These are phyloP conservation scores for Micromys minutus DNA, from an alignment of 2,113 vertebrate genomes.

Conservation along the genomic window DNA sequence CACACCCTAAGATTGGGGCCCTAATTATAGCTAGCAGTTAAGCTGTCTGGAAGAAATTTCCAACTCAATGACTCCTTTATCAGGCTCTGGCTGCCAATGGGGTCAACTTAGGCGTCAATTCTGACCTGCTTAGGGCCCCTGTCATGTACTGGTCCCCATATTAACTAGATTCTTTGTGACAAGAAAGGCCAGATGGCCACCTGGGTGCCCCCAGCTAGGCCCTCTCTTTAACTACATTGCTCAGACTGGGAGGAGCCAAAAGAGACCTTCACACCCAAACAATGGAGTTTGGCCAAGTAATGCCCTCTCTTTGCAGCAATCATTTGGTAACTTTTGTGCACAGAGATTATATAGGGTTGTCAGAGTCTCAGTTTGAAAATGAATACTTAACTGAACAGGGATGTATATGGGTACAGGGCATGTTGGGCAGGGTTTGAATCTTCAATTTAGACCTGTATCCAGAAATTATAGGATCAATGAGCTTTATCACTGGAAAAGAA, in stretches of 20 bases:
- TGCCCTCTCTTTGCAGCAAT: neutral
- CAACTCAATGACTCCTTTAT: conserved; percentile 70
- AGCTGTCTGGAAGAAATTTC: conserved; percentile 79
- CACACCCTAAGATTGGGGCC: neutral
- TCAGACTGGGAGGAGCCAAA: conserved; percentile 20
- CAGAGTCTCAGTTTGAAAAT: conserved; percentile 9
- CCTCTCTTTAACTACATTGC: neutral
- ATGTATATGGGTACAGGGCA: neutral
- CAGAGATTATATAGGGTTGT: neutral
- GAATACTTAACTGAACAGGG: neutral
- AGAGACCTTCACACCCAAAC: neutral
- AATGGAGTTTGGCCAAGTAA: neutral
- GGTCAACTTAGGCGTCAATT: conserved; percentile 80
- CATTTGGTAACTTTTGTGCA: neutral
- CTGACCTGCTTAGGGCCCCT: conserved; percentile 56
- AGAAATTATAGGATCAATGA: conserved; percentile 6
- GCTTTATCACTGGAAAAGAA: conserved; percentile 9
- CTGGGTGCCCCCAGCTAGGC: conserved; percentile 34
- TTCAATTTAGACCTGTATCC: neutral
- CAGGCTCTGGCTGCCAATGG: conserved; percentile 68
- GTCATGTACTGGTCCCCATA: neutral
- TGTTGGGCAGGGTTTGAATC: neutral
- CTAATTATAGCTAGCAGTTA: conserved; percentile 82
- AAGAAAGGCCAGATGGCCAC: conserved; percentile 7
- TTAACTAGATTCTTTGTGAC: conserved; percentile 12